Evolutionary conservation across 2,888 invertebrate genomes (phyloP).

Genomic region (Drosophila koepferae): DNA sequence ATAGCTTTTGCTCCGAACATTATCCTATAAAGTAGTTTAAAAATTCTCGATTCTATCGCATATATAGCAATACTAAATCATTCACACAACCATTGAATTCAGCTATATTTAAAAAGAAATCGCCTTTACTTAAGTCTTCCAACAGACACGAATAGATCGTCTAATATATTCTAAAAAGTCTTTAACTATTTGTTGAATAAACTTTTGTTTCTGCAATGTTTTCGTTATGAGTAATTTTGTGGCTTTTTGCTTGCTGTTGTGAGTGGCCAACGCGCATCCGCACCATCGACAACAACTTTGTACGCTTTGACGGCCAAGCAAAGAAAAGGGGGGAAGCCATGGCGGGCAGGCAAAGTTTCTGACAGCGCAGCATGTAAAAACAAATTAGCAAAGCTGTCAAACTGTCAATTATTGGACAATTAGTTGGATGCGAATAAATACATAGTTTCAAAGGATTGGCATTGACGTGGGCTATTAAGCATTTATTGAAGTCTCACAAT

Average conservation of each 20-base stretch:
- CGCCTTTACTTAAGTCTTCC: no score
- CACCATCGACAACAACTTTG: conserved; percentile 7
- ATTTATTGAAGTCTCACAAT: conserved; percentile 25
- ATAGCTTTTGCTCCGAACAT: no score
- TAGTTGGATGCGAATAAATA: conserved; percentile 65
- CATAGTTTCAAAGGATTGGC: conserved; percentile 41
- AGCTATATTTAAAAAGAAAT: not conserved
- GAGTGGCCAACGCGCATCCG: conserved; percentile 27
- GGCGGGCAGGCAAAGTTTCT: conserved; percentile 61
- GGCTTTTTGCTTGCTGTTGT: conserved; percentile 32
- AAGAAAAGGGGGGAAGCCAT: not conserved
- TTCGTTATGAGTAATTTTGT: conserved; percentile 8
- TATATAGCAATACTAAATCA: no score
- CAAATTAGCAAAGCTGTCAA: conserved; percentile 77
- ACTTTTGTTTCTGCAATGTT: conserved; percentile 5
- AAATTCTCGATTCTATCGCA: not conserved
- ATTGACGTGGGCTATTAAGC: conserved; percentile 27
- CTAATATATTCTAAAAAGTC: not conserved
- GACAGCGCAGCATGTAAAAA: conserved; percentile 76
- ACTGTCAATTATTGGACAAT: conserved; percentile 76
- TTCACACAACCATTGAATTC: not conserved
- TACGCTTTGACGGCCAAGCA: conserved; percentile 24
- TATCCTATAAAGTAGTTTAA: no score
- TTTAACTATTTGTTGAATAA: conserved; percentile 7
- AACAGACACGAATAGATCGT: not conserved